These are phyloP conservation scores for Zeuzera pyrina DNA, from an alignment of 2,888 invertebrate species.

Conservation along the genomic window DNA sequence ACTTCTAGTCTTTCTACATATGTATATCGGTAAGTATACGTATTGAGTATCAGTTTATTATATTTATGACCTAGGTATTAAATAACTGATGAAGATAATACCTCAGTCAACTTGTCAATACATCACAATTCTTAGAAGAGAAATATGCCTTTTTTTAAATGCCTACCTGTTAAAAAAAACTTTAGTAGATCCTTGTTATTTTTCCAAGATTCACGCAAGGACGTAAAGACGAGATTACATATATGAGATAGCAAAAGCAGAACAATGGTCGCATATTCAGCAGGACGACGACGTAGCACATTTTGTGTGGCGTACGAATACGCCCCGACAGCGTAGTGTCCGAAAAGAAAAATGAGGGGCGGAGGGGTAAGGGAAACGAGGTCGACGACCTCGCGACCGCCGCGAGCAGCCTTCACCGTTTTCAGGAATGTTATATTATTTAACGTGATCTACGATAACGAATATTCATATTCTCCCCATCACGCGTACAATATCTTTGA, in stretches of 20 bases:
- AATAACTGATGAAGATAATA: no score
- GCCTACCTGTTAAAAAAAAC: no score
- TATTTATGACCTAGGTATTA: no score
- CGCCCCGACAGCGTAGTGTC: constrained; percentile 43
- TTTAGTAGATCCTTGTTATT: constrained; percentile 1
- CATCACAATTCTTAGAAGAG: no score
- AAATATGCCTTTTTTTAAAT: no score
- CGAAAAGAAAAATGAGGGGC: constrained; percentile 66
- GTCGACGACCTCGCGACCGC: constrained; percentile 43
- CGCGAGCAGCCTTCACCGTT: constrained; percentile 26
- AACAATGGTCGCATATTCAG: constrained; percentile 61
- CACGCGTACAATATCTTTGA: no score
- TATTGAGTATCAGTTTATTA: no score
- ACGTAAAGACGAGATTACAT: constrained; percentile 47
- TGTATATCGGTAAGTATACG: no score
- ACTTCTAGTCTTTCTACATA: no score
- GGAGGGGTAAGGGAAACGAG: constrained; percentile 37
- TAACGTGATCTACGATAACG: constrained; percentile 44
- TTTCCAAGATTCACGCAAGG: constrained; percentile 15
- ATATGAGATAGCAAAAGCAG: constrained; percentile 52
- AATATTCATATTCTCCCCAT: no score
- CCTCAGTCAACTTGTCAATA: no score
- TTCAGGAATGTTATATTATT: constrained; percentile 45
- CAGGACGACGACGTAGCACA: constrained; percentile 53
- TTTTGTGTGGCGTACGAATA: constrained; percentile 37